Evolutionary conservation across 2,888 invertebrate species (phyloP).

Genomic region (Cryptocheilus praepositus): DNA sequence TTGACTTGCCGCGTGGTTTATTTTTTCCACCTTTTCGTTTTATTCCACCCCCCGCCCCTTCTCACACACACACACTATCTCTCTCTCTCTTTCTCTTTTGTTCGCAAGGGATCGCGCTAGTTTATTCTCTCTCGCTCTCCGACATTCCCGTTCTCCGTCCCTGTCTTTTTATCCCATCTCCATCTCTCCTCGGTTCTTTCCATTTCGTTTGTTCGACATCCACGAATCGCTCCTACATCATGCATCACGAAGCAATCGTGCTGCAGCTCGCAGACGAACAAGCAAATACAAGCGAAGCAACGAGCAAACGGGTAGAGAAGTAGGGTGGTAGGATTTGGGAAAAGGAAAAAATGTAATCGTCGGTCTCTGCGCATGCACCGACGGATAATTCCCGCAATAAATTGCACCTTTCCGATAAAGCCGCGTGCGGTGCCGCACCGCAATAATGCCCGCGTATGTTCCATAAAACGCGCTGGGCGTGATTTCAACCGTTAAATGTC

Average conservation of each 20-base stretch:
- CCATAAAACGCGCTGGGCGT: slow-evolving; percentile 23
- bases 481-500: slow-evolving; percentile 33
- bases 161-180: slow-evolving; percentile 17
- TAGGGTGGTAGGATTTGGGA: background rate
- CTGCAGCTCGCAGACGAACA: slow-evolving; percentile 25
- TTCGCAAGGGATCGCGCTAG: too few relatives aligned
- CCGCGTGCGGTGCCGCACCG: slow-evolving; percentile 26
- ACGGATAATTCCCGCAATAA: slow-evolving; percentile 41
- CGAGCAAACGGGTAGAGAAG: background rate
- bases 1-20: slow-evolving; percentile 46
- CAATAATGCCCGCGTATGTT: slow-evolving; percentile 25
- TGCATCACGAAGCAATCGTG: slow-evolving; percentile 38
- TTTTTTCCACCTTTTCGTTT: slow-evolving; percentile 10
- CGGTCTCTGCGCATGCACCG: background rate
- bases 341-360: slow-evolving; percentile 1
- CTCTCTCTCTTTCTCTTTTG: slow-evolving; percentile 23
- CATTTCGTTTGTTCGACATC: slow-evolving; percentile 37
- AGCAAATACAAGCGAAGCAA: slow-evolving; percentile 25
- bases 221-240: slow-evolving; percentile 38
- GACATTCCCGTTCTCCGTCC: too few relatives aligned
- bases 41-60: background rate
- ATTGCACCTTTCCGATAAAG: slow-evolving; percentile 34
- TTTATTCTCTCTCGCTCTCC: too few relatives aligned
- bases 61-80: background rate
- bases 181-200: slow-evolving; percentile 32